These are phyloP conservation scores for Zonitis immaculata DNA, from an alignment of 2,888 invertebrate species.

Conservation along the genomic window DNA sequence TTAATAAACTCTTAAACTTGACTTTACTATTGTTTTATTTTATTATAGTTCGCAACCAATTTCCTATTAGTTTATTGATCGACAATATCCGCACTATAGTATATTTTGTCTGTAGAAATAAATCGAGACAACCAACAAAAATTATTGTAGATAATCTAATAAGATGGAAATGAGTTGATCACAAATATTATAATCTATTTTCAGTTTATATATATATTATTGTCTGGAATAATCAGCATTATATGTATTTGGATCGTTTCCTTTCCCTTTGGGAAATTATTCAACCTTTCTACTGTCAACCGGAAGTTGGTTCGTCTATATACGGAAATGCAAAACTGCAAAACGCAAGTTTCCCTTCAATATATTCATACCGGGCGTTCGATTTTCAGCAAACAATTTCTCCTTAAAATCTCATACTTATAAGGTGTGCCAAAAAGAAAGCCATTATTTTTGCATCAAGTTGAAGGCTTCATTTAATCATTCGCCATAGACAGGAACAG, in stretches of 20 bases:
- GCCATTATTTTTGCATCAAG: too few species aligned
- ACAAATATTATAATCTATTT: background rate
- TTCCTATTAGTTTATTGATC: background rate
- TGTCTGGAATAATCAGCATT: background rate
- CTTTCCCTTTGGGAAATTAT: background rate
- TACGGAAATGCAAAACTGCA: background rate
- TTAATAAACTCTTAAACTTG: background rate
- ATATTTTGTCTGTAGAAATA: too few species aligned
- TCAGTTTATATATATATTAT: too few species aligned
- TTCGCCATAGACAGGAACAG: too few species aligned
- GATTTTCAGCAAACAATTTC: too few species aligned
- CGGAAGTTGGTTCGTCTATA: background rate
- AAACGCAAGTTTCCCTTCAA: background rate
- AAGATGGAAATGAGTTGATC: background rate
- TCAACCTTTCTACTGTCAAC: background rate
- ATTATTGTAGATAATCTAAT: too few species aligned
- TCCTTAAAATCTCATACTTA: too few species aligned
- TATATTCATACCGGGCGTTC: background rate
- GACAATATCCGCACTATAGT: background rate
- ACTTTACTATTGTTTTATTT: background rate
- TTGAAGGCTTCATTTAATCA: too few species aligned
- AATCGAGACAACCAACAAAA: too few species aligned
- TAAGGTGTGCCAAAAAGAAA: too few species aligned
- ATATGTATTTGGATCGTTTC: background rate
- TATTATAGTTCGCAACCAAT: background rate